Evolutionary conservation across 1,140 invertebrate species (phyloP), one percentile per base, ranked within the genome.

Genomic region (Bilobella aurantiaca): DNA sequence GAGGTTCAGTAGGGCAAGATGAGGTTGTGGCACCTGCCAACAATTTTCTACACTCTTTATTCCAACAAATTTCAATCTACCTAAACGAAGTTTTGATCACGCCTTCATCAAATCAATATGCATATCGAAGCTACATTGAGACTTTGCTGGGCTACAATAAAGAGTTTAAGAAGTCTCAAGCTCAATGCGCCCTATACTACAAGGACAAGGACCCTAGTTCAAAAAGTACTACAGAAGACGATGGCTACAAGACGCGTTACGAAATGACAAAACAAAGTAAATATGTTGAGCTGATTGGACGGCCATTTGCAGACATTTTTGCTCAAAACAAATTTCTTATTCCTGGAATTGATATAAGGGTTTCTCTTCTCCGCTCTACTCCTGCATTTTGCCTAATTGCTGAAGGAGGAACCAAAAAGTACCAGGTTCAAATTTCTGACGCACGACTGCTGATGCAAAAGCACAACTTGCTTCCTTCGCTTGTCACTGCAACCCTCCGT

Each of bases 31-130:
- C 63, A 12, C 72, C 73, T 23, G 67, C 75, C 3, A 79, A 78
- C 69, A 77, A 79, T 74, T 75, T 75, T 67, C 16, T 79, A 23
- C 75, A 78, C 70, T 76, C 74, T 29, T 63, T 80, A 27, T 79
- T 79, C 66, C 75, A 66, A 71, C 76, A 78, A 66, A 66, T 78
- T 2, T 75, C 78, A 67, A 69, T 80, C 27, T 76, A 75, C 71
- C 71, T 81, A 12, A 79, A 79, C 74, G 76, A 79, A 71, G 78
- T 77, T 71, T 67, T 77, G n/a, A 70, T 80, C 5, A 79, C 76
- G n/a, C 73, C 76, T 0, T 70, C 76, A 25, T 75, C 75, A 53
- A 76, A 77, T 65, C 76, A 75, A 16, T 79, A 81, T 72, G 73
- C 74, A 23, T 80, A 79, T 68, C 65, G 76, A 62, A 74, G 75